Percentiles rank a stretch among this genome's conserved stretches.
Conservation (phyloP, 2,797 vertebrate species). For the Notolepis coatsorum region DNA sequence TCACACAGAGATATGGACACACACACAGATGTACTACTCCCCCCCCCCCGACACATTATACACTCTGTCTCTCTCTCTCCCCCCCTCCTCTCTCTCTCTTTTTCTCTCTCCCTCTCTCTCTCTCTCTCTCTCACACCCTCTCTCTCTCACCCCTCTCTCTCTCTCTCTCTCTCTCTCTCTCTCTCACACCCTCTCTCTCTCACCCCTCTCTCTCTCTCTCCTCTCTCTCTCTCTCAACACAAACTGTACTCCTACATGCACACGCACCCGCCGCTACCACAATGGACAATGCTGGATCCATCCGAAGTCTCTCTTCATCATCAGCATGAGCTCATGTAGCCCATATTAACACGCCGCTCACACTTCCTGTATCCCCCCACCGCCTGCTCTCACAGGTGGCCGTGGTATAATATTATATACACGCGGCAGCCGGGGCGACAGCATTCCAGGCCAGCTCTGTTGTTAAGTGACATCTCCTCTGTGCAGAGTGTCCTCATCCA, state of each 20-base stretch:
- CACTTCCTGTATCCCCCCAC: constrained; percentile 13
- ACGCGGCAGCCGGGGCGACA: constrained; percentile 52
- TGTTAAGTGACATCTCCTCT: constrained; percentile 78
- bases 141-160: constrained; percentile 20
- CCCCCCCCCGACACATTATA: too few relatives aligned
- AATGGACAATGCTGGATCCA: constrained; percentile 71
- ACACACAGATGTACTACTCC: constrained; percentile 5
- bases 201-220: too few relatives aligned
- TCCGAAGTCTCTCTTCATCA: constrained; percentile 60
- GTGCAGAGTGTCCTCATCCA: constrained; percentile 62
- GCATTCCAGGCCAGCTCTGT: constrained; percentile 58
- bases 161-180: constrained; percentile 7
- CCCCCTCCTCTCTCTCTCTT: too few relatives aligned
- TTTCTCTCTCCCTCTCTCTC: constrained; percentile 21
- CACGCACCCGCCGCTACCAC: constrained; percentile 50
- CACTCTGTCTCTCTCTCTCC: too few relatives aligned
- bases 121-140: too few relatives aligned
- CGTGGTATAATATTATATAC: too few relatives aligned
- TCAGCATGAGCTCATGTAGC: constrained; percentile 74
- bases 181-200: too few relatives aligned
- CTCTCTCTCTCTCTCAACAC: too few relatives aligned
- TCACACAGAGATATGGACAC: constrained; percentile 54
- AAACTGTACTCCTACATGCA: constrained; percentile 23
- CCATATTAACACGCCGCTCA: constrained; percentile 58
- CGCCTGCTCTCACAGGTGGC: constrained; percentile 65